Percentiles rank a stretch among this genome's conserved stretches.
Conservation (phyloP, 1,140 invertebrate genomes). For the Dryas iulia region DNA sequence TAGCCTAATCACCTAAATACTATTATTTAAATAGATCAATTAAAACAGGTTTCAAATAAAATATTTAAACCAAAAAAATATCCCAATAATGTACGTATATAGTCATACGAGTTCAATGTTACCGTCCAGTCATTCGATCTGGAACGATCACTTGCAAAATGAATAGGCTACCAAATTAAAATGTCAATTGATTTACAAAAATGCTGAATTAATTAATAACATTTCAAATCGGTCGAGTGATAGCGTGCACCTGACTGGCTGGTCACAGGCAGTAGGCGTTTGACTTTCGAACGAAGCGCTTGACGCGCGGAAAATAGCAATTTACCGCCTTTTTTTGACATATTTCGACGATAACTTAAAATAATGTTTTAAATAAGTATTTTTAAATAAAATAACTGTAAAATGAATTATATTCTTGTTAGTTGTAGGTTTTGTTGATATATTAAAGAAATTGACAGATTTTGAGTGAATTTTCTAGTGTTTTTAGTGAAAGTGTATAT, state of each 20-base stretch:
- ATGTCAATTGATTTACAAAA: background rate
- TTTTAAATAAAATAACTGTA: background rate
- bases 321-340: conserved; percentile 22
- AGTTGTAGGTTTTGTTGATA: conserved; percentile 10
- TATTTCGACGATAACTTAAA: conserved; percentile 31
- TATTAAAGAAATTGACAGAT: background rate
- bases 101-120: conserved; percentile 28
- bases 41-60: background rate
- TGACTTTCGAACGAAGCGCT: conserved; percentile 65
- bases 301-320: conserved; percentile 41
- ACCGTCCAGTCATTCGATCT: conserved; percentile 20
- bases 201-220: conserved; percentile 1
- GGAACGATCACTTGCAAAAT: background rate
- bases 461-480: conserved; percentile 11
- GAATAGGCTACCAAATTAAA: conserved; percentile 5
- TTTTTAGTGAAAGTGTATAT: conserved; percentile 64
- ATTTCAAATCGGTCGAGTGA: conserved; percentile 44
- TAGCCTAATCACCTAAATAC: background rate
- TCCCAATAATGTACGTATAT: conserved; percentile 4
- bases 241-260: conserved; percentile 39
- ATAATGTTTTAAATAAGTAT: conserved; percentile 19
- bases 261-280: conserved; percentile 61
- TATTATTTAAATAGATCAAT: background rate
- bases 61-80: background rate
- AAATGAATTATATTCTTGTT: background rate